Evolutionary conservation across 2,113 vertebrate species (phyloP).

Genomic region (Nerophis lumbriciformis): DNA sequence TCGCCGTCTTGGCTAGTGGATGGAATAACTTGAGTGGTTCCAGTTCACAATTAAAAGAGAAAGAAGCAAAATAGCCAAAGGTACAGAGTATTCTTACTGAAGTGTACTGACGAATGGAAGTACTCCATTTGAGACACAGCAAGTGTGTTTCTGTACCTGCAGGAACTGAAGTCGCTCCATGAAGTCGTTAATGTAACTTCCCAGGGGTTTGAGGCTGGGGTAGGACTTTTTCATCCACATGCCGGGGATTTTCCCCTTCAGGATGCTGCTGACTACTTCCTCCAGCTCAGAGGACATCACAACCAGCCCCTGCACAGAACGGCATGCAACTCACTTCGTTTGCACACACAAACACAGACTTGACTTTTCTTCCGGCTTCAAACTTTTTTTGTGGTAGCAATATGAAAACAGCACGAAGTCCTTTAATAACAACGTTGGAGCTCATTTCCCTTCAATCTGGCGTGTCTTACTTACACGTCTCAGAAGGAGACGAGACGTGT

Average conservation of each 20-base stretch:
- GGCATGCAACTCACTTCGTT: not conserved
- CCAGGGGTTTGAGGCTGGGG: constrained; percentile 85
- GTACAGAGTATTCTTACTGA: too few relatives aligned
- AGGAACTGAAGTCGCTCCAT: constrained; percentile 79
- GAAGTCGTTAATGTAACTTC: constrained; percentile 84
- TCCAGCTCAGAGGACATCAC: constrained; percentile 85
- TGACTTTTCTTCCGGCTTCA: too few relatives aligned
- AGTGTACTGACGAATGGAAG: not conserved
- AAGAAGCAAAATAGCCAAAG: too few relatives aligned
- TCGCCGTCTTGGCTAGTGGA: too few relatives aligned
- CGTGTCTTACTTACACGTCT: constrained; percentile 5
- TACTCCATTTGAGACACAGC: not conserved
- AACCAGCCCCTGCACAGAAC: constrained; percentile 71
- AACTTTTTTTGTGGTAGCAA: too few relatives aligned
- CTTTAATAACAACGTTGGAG: too few relatives aligned
- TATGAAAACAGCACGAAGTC: not conserved
- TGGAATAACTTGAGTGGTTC: too few relatives aligned
- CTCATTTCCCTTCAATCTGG: constrained; percentile 4
- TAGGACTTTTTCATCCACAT: constrained; percentile 88
- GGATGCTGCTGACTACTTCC: constrained; percentile 81
- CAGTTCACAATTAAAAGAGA: too few relatives aligned
- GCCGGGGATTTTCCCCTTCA: constrained; percentile 79
- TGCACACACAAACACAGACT: not conserved
- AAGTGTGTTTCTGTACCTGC: constrained; percentile 62
- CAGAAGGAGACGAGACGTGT: constrained; percentile 12